Base-by-base conservation (phyloP, 2,888 invertebrate species). In the Glomeris marginata region DNA sequence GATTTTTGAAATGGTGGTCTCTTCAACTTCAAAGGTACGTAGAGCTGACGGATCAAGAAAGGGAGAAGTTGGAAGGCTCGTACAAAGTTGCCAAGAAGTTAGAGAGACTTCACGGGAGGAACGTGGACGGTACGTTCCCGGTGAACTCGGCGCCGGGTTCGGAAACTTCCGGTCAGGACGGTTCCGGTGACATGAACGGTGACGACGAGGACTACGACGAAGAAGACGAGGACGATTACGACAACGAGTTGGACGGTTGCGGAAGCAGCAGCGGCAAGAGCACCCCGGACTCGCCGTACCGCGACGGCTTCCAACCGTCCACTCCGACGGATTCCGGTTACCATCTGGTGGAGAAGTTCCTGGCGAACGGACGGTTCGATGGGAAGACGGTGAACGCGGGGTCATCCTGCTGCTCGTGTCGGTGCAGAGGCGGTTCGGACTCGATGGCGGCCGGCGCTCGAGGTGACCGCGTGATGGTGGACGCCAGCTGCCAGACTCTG, bases 61-160 rank as follows among this genome's bases (percentile, higher is more conserved):
- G 88, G 61, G 88, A 88, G 59, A 88, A 88, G 64, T 70, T 91
- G 16, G 88, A 87, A 66, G 84, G 86, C 36, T 84, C 84, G 47
- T 82, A 87, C 62, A 91, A 91, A 71, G 90, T 91, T 54, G 90
- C 90, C 1, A 84, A 84, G 62, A 91, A 91, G 65, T 69, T 91
- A 53, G 90, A 91, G 63, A 87, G 91, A 68, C 72, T 91, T 55
- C 87, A 88, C 68, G 81, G 53, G 37, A 60, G 60, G 47, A 52
- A 55, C 16, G 45, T 42, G 2, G 54, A 28, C 28, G 28, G 28
- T 28, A 5, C 28, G 4, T 8, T 28, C 28, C 28, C 28, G 28
- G 28, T 54, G 15, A 52, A 57, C 22, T 57, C 57, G 34, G 53
- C 52, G n/a, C 49, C 45, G 3, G 59, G 58, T 35, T 56, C 56